Percentiles rank a stretch among this genome's conserved stretches.
Evolutionary conservation across 2,113 vertebrate species (phyloP).

Genomic region (Bubalus kerabau): DNA sequence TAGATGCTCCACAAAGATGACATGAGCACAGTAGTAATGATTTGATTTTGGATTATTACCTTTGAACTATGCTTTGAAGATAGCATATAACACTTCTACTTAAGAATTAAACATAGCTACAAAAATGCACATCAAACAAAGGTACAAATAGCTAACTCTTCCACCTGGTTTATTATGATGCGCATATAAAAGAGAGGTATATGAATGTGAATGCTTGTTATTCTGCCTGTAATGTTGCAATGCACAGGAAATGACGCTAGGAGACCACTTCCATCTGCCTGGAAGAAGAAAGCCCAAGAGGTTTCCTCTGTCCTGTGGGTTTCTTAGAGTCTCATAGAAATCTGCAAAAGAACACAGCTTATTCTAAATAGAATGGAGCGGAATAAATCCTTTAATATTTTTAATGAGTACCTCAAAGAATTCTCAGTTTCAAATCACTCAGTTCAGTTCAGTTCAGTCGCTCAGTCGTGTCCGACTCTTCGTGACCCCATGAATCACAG

Average conservation of each 20-base stretch:
- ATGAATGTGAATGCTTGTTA: not conserved
- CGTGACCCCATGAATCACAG: too few species aligned
- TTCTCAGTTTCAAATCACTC: not conserved
- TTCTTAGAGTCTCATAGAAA: not conserved
- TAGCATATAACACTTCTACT: not conserved
- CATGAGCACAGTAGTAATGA: not conserved
- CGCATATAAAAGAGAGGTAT: conserved; percentile 16
- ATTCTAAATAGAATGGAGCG: not conserved
- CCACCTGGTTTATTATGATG: not conserved
- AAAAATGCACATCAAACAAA: not conserved
- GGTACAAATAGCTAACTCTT: not conserved
- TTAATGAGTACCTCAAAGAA: not conserved
- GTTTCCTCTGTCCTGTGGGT: not conserved
- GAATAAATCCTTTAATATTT: not conserved
- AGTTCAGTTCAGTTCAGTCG: too few species aligned
- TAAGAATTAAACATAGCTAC: not conserved
- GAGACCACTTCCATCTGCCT: not conserved
- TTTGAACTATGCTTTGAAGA: not conserved
- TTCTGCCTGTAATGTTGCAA: not conserved
- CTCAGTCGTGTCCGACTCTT: too few species aligned
- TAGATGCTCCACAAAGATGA: not conserved
- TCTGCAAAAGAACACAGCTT: not conserved
- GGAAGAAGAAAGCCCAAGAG: not conserved
- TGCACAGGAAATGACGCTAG: not conserved
- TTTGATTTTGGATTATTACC: not conserved